Base-by-base conservation (phyloP, 35 echinoderm and acorn worm species). In the Stichopus chloronotus region DNA sequence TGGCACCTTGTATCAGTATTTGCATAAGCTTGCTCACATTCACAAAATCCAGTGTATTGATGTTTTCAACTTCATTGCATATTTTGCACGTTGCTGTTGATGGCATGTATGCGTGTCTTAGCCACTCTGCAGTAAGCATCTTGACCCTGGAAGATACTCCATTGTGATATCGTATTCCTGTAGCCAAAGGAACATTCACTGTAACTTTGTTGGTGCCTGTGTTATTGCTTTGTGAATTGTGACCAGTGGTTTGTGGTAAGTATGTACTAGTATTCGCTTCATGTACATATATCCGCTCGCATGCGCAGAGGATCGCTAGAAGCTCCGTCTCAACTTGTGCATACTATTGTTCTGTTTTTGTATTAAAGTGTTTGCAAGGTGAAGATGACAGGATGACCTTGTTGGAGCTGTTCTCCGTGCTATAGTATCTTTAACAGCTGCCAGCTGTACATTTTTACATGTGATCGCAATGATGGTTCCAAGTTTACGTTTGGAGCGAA, bases 261-360 rank as follows among this genome's bases (percentile, higher is more conserved):
- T 91, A 52, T 91, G 11, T 7, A 91, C 90, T 58, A 79, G 20
- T 19, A 91, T 17, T 91, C 53, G 5, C 72, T 55, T 91, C 9
- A 23, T 68, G 55, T 84, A 84, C 25, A 92, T 63, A 80, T 76
- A 97, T 57, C 85, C 78, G 22, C 86, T 94, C 93, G 69, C 92
- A 93, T 12, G 93, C 58, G 63, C 79, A 97, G 58, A 95, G 81
- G 12, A 97, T 93, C 52, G 95, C 92, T 20, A 96, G 85, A 16
- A 74, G 90, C 59, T 96, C 92, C 90, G 94, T 96, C 72, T 96
- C 95, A 56, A 96, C 93, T 58, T 96, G 95, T 22, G 93, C 93
- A 82, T 96, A 96, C 43, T 94, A 92, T 87, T 83, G 16, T 59
- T 96, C 92, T 69, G 95, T 87, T 2, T 23, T 57, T 79, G n/a